Evolutionary conservation across 2,888 invertebrate genomes (phyloP).

Genomic region (Parnassius mnemosyne): DNA sequence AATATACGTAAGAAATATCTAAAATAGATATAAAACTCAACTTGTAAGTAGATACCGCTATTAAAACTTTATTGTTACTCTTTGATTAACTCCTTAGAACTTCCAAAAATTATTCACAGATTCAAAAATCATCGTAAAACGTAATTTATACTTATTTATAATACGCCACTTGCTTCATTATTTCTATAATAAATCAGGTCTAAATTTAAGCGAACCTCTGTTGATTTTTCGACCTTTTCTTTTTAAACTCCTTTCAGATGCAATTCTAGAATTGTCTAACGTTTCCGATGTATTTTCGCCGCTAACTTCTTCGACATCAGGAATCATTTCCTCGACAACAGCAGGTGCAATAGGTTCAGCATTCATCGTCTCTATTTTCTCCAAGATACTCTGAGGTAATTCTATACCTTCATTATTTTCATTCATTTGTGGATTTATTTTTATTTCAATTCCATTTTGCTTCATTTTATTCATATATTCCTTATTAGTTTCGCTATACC

Average conservation of each 20-base stretch:
- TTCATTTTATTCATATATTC: constrained; percentile 7
- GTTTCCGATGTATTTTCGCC: constrained; percentile 27
- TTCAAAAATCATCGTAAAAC: constrained; percentile 6
- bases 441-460: constrained; percentile 7
- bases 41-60: no score
- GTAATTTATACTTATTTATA: constrained; percentile 8
- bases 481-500: constrained; percentile 33
- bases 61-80: no score
- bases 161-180: constrained; percentile 4
- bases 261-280: constrained; percentile 43
- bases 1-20: no score
- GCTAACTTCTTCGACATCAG: constrained; percentile 26
- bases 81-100: no score
- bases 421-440: constrained; percentile 7
- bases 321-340: constrained; percentile 27
- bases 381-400: constrained; percentile 9
- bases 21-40: no score
- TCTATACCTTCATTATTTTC: constrained; percentile 8
- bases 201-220: constrained; percentile 57
- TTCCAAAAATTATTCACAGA: not conserved
- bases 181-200: constrained; percentile 41
- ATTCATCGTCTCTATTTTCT: constrained; percentile 23
- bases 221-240: constrained; percentile 44
- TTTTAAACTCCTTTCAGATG: constrained; percentile 56
- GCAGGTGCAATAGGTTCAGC: constrained; percentile 19